phyloP scores from a whole-genome alignment of 2,888 invertebrate species.

The Megalurothrips usitatus region DNA sequence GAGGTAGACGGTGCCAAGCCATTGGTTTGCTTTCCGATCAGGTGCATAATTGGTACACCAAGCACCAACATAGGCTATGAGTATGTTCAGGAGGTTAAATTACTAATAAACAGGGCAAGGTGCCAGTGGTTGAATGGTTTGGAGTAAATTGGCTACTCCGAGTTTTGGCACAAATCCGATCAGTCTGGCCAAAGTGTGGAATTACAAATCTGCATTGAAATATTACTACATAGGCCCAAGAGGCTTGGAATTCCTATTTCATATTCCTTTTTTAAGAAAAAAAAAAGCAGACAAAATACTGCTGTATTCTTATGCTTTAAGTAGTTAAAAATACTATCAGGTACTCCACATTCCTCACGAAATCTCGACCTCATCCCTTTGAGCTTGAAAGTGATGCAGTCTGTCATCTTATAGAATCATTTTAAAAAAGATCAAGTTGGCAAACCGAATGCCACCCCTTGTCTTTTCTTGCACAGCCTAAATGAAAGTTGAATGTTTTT shows the following conservation, averaged over 20 bases:
- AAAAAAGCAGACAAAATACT: not conserved
- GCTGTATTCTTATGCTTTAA: not conserved
- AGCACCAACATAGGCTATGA: no score
- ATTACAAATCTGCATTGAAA: not conserved
- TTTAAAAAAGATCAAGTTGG: not conserved
- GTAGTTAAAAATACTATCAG: constrained; percentile 25
- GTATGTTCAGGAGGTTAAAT: no score
- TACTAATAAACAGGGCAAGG: no score
- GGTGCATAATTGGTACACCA: no score
- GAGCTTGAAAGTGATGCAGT: constrained; percentile 13
- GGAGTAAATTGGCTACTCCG: not conserved
- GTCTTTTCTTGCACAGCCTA: constrained; percentile 1
- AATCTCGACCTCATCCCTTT: constrained; percentile 5
- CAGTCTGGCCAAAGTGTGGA: not conserved
- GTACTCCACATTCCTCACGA: constrained; percentile 7
- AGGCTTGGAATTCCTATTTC: not conserved
- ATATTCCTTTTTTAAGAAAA: not conserved
- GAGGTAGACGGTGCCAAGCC: not conserved
- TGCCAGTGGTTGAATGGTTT: not conserved
- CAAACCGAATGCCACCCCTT: not conserved
- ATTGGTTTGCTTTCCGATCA: no score
- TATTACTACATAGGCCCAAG: no score
- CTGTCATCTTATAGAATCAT: not conserved
- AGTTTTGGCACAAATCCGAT: constrained; percentile 1
- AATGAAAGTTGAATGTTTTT: not conserved